These are phyloP conservation scores for Agrochola macilenta DNA, from an alignment of 2,888 invertebrate genomes.

Conservation along the genomic window DNA sequence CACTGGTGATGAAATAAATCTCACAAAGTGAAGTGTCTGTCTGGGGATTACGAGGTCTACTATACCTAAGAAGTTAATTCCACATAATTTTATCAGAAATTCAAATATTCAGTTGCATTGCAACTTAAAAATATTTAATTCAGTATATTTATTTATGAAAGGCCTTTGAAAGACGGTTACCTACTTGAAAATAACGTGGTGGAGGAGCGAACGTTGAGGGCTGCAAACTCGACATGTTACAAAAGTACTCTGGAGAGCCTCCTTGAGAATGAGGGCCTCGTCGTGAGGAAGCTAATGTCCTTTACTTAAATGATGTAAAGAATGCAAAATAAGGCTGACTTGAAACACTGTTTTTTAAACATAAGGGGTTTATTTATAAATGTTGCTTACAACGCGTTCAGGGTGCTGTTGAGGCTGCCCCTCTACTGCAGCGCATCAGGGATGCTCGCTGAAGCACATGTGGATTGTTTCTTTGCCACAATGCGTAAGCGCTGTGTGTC, in stretches of 20 bases:
- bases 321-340: slow-evolving; percentile 36
- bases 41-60: neutral
- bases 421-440: too few relatives aligned
- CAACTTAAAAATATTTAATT: neutral
- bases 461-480: too few relatives aligned
- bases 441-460: too few relatives aligned
- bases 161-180: slow-evolving; percentile 31
- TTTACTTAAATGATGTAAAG: slow-evolving; percentile 24
- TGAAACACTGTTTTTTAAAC: neutral
- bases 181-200: slow-evolving; percentile 46
- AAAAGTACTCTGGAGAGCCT: slow-evolving; percentile 34
- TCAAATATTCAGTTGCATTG: neutral
- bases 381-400: too few relatives aligned
- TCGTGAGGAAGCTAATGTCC: slow-evolving; percentile 33
- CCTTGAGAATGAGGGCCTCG: slow-evolving; percentile 38
- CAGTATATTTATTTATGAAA: slow-evolving; percentile 30
- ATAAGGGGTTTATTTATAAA: too few relatives aligned
- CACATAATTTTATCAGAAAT: neutral
- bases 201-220: slow-evolving; percentile 24
- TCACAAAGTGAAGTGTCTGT: neutral
- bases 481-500: too few relatives aligned
- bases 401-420: too few relatives aligned
- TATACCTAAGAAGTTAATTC: neutral
- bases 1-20: too few relatives aligned
- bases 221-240: slow-evolving; percentile 52